Conservation (phyloP, 2,113 vertebrate species). For the Sigmodon hispidus region DNA sequence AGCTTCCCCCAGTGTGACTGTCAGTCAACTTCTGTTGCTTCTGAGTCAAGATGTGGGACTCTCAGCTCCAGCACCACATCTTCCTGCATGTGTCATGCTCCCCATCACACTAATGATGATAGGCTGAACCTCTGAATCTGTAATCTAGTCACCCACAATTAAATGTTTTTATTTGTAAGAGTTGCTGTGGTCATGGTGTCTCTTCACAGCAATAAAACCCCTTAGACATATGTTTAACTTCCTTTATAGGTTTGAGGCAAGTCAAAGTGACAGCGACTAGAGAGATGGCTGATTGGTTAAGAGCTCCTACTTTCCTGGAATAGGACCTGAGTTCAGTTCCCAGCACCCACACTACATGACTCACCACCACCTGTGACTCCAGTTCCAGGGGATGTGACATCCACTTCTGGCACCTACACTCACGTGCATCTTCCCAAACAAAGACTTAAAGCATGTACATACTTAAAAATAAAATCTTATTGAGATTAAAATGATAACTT, state of each 20-base stretch:
- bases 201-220: not conserved
- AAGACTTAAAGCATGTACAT: not conserved
- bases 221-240: not conserved
- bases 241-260: not conserved
- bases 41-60: too few relatives aligned
- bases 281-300: not conserved
- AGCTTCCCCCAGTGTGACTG: too few relatives aligned
- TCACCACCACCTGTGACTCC: not conserved
- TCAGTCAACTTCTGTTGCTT: too few relatives aligned
- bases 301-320: not conserved
- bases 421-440: not conserved
- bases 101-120: too few relatives aligned
- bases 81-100: too few relatives aligned
- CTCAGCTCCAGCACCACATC: too few relatives aligned
- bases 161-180: not conserved
- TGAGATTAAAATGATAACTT: not conserved
- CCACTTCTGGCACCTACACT: not conserved
- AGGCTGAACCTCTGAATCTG: too few relatives aligned
- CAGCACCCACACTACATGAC: not conserved
- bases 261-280: not conserved
- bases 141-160: not conserved
- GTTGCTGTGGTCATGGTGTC: not conserved
- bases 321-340: not conserved
- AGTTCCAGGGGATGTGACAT: too few relatives aligned
- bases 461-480: not conserved